Evolutionary conservation across 1,140 invertebrate species (phyloP).

Genomic region (Cyphomyrmex costatus): DNA sequence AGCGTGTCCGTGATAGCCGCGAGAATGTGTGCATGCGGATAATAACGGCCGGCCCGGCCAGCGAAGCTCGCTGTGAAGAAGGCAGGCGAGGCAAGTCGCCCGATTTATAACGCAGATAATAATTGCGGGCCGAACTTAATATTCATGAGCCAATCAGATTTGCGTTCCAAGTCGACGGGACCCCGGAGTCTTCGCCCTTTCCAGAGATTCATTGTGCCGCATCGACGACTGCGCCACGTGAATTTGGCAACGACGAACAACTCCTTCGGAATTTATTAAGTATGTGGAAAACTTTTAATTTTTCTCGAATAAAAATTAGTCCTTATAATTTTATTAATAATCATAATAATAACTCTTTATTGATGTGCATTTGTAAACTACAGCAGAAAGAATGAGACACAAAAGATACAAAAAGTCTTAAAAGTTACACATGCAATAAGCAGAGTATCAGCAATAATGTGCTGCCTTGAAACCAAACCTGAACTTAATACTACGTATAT

Average conservation of each 20-base stretch:
- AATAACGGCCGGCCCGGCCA: constrained; percentile 80
- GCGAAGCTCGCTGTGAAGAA: constrained; percentile 76
- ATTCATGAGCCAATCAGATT: constrained; percentile 88
- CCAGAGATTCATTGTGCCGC: constrained; percentile 79
- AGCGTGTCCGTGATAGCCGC: constrained; percentile 16
- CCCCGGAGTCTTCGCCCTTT: constrained; percentile 79
- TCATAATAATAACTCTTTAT: no score
- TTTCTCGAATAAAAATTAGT: no score
- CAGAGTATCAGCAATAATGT: no score
- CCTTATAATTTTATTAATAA: no score
- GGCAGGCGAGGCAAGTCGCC: constrained; percentile 83
- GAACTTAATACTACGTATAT: no score
- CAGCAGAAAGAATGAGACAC: no score
- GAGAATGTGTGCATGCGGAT: constrained; percentile 73
- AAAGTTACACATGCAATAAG: no score
- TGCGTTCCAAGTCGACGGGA: constrained; percentile 84
- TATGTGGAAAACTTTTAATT: no score
- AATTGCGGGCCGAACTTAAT: constrained; percentile 87
- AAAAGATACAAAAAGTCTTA: no score
- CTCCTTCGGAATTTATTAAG: not conserved
- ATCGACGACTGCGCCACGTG: not conserved
- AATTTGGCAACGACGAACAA: constrained; percentile 9
- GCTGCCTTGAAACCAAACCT: no score
- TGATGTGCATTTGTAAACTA: no score
- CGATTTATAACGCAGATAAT: constrained; percentile 88